Conservation (phyloP, 2,888 invertebrate genomes). For the Oegoconia quadripuncta region DNA sequence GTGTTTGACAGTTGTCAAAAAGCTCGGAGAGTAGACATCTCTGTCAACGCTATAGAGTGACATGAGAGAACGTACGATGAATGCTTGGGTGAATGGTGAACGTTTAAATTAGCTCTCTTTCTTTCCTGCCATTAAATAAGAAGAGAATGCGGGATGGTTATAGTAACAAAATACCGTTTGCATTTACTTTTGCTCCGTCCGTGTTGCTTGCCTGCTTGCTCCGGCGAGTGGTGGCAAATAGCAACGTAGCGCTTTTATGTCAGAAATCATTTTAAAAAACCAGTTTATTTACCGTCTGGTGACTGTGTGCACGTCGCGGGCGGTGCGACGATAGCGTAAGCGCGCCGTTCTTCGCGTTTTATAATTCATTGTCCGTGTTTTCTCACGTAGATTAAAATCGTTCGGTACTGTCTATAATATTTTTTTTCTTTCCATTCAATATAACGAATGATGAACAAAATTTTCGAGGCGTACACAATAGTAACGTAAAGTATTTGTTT, state of each 20-base stretch:
- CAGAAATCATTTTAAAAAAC: conserved; percentile 57
- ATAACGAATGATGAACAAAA: conserved; percentile 4
- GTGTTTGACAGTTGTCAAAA: no score
- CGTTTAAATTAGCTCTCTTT: no score
- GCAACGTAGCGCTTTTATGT: conserved; percentile 16
- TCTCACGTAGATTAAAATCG: conserved; percentile 31
- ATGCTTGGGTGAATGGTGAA: no score
- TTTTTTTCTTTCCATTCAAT: conserved; percentile 13
- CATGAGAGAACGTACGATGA: no score
- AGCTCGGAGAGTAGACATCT: no score
- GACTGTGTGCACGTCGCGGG: conserved; percentile 36
- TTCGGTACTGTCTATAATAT: conserved; percentile 23
- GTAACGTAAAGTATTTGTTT: conserved; percentile 1
- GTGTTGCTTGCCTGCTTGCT: no score
- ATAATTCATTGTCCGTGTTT: conserved; percentile 34
- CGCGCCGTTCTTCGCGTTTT: conserved; percentile 20
- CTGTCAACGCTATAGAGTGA: no score
- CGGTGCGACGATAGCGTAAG: conserved; percentile 32
- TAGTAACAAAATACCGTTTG: no score
- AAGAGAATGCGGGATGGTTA: no score
- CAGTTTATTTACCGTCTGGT: conserved; percentile 76
- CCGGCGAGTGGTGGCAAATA: no score
- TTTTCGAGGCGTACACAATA: background rate
- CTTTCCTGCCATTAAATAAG: no score
- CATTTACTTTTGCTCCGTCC: no score